A percentile compares a stretch with the other conserved stretches of the same genome.
Evolutionary conservation across 2,113 vertebrate species (phyloP).

Genomic region (Phyllopteryx taeniolatus): DNA sequence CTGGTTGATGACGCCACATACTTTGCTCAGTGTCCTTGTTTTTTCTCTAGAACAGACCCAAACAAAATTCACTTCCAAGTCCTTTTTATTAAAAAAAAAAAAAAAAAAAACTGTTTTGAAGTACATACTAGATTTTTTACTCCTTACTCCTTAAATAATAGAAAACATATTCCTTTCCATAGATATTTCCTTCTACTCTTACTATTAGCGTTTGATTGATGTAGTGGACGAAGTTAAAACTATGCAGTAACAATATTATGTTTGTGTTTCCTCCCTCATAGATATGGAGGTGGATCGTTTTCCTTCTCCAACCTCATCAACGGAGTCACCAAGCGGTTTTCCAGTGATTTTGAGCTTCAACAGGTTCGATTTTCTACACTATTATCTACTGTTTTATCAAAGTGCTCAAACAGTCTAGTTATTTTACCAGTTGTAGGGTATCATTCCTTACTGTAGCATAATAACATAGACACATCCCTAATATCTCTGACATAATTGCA

Average conservation of each 20-base stretch:
- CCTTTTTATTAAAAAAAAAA: no score
- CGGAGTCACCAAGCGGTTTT: slow-evolving; percentile 80
- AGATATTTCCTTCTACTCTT: not conserved
- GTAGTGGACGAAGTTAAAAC: not conserved
- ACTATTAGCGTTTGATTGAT: not conserved
- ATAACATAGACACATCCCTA: not conserved
- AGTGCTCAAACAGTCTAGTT: not conserved
- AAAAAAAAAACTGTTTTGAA: not conserved
- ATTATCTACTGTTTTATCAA: not conserved
- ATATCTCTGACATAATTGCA: not conserved
- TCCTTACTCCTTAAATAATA: not conserved
- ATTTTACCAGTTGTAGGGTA: not conserved
- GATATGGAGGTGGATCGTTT: slow-evolving; percentile 88
- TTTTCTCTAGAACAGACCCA: no score
- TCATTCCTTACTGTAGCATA: not conserved
- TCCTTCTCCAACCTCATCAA: slow-evolving; percentile 86
- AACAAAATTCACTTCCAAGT: not conserved
- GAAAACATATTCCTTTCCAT: not conserved
- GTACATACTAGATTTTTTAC: no score
- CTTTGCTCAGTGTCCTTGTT: no score
- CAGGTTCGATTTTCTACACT: slow-evolving; percentile 71
- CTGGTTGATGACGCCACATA: not conserved
- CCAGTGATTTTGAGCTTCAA: slow-evolving; percentile 78
- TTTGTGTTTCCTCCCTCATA: slow-evolving; percentile 41
- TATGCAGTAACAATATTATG: not conserved